Conservation (phyloP, 2,888 invertebrate species). For the Ferrisia virgata region DNA sequence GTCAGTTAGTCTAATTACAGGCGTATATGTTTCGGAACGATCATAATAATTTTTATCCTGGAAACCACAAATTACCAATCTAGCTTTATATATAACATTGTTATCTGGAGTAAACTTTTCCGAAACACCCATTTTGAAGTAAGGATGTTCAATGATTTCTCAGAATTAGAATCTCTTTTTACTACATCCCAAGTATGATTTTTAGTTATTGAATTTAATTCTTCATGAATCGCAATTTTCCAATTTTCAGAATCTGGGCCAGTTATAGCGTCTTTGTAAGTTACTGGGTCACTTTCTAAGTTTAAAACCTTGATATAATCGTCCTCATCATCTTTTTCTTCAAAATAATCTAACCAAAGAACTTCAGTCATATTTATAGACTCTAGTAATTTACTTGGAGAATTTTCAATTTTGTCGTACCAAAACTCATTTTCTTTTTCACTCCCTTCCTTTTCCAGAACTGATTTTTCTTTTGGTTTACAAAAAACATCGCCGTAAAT, state of each 20-base stretch:
- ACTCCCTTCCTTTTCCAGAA: slow-evolving; percentile 18
- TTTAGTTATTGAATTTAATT: background rate
- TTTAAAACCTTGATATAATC: background rate
- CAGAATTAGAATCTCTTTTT: background rate
- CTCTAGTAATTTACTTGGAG: background rate
- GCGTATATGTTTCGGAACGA: background rate
- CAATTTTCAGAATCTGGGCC: background rate
- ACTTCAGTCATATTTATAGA: background rate
- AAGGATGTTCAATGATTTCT: too few species aligned
- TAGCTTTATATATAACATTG: too few species aligned
- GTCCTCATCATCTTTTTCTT: background rate
- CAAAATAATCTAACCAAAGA: background rate
- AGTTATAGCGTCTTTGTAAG: background rate
- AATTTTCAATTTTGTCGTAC: background rate
- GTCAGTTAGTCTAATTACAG: background rate
- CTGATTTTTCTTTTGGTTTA: background rate
- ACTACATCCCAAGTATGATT: background rate
- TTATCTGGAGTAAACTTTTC: too few species aligned
- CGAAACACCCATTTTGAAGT: too few species aligned
- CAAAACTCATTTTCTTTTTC: slow-evolving; percentile 18
- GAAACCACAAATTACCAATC: background rate
- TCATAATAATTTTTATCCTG: background rate
- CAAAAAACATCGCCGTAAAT: background rate
- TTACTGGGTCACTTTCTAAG: background rate
- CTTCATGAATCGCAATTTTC: background rate